Evolutionary conservation across 2,113 vertebrate genomes (phyloP).

Genomic region (Hydrolagus affinis): DNA sequence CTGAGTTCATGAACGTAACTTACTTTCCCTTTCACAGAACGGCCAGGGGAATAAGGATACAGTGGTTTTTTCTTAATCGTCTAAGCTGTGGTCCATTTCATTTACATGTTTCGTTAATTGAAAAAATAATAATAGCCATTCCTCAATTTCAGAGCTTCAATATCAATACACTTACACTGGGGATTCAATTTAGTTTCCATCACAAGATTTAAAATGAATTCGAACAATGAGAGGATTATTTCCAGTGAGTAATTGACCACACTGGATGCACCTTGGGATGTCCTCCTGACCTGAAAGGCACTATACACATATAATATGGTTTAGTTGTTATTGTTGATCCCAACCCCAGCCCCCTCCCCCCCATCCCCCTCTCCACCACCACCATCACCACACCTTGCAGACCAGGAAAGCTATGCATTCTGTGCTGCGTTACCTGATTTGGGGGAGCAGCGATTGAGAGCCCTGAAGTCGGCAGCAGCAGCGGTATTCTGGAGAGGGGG

Average conservation of each 20-base stretch:
- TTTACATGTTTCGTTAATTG: not conserved
- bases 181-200: not conserved
- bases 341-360: no score
- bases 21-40: not conserved
- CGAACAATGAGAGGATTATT: not conserved
- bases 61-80: not conserved
- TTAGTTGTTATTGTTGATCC: no score
- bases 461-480: no score
- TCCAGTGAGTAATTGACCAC: not conserved
- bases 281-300: no score
- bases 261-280: not conserved
- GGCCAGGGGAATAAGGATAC: not conserved
- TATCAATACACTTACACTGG: not conserved
- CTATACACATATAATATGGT: no score
- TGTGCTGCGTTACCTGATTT: no score
- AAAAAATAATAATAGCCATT: no score
- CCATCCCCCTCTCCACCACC: no score
- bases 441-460: no score
- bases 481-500: no score
- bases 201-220: not conserved
- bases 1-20: not conserved
- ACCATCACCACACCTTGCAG: no score
- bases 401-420: no score
- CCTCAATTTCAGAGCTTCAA: not conserved
- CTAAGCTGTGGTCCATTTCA: not conserved